phyloP scores from a whole-genome alignment of 2,888 invertebrate genomes.

The Tiliacea aurago region DNA sequence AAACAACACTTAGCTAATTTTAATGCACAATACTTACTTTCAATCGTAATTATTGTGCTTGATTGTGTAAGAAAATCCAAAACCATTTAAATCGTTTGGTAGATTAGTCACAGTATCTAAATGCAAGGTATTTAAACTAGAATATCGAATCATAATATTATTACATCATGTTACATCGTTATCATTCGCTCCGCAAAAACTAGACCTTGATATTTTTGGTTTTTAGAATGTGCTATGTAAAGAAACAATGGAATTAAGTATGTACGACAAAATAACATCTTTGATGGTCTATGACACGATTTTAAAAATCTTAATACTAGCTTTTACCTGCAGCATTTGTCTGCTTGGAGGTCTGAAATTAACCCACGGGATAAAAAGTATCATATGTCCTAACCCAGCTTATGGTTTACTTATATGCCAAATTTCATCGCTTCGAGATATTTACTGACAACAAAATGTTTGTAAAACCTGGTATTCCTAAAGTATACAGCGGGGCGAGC shows the following conservation, averaged over 20 bases:
- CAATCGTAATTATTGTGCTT: not conserved
- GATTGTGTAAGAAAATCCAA: not conserved
- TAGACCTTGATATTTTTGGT: slow-evolving; percentile 41
- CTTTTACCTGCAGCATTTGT: too few species aligned
- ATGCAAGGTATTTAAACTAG: slow-evolving; percentile 9
- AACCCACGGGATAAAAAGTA: too few species aligned
- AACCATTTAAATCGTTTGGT: not conserved
- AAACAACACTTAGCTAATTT: not conserved
- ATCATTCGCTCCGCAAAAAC: slow-evolving; percentile 10
- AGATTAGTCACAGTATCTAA: slow-evolving; percentile 29
- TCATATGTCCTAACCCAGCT: too few species aligned
- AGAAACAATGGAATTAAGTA: not conserved
- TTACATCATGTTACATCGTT: slow-evolving; percentile 41
- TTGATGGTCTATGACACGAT: not conserved
- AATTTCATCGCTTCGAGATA: too few species aligned
- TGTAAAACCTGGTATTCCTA: not conserved
- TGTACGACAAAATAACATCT: not conserved
- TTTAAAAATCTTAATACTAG: too few species aligned
- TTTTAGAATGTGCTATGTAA: slow-evolving; percentile 26
- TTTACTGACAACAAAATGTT: not conserved
- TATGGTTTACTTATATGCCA: too few species aligned
- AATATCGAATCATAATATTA: slow-evolving; percentile 20
- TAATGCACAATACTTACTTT: not conserved
- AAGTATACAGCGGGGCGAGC: too few species aligned
- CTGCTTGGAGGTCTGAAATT: too few species aligned